Evolutionary conservation across 2,113 vertebrate species (phyloP).

Genomic region (Paradisaea rubra): DNA sequence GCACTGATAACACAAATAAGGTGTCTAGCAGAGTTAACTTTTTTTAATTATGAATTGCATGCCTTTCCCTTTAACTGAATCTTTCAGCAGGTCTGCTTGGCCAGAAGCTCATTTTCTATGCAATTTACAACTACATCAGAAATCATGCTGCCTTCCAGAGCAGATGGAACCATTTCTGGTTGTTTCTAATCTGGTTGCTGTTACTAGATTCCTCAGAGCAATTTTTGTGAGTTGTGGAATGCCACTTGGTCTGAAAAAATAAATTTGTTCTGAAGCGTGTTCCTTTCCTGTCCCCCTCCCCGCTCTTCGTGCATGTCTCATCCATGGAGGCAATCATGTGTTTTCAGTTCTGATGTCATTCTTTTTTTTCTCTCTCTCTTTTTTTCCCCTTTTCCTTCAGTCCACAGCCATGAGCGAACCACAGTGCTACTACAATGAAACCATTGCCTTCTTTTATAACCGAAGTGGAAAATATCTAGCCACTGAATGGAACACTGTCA

Average conservation of each 20-base stretch:
- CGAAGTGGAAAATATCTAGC: slow-evolving; percentile 89
- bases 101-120: background rate
- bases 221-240: slow-evolving; percentile 19
- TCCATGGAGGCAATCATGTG: background rate
- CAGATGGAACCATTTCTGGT: background rate
- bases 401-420: slow-evolving; percentile 80
- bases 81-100: background rate
- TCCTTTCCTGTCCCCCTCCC: background rate
- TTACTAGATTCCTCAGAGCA: slow-evolving; percentile 10
- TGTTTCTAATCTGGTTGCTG: slow-evolving; percentile 45
- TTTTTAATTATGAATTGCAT: background rate
- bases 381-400: slow-evolving; percentile 32
- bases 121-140: background rate
- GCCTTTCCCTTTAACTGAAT: background rate
- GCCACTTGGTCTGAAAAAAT: slow-evolving; percentile 5
- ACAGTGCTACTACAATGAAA: slow-evolving; percentile 98
- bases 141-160: background rate
- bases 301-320: background rate
- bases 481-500: slow-evolving; percentile 92
- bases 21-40: background rate
- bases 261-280: background rate
- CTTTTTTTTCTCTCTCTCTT: background rate
- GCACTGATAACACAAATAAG: background rate
- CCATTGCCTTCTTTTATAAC: slow-evolving; percentile 98
- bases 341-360: slow-evolving; percentile 51